Base-by-base conservation (phyloP, 2,888 invertebrate species). In the Xestia rhomboidea region DNA sequence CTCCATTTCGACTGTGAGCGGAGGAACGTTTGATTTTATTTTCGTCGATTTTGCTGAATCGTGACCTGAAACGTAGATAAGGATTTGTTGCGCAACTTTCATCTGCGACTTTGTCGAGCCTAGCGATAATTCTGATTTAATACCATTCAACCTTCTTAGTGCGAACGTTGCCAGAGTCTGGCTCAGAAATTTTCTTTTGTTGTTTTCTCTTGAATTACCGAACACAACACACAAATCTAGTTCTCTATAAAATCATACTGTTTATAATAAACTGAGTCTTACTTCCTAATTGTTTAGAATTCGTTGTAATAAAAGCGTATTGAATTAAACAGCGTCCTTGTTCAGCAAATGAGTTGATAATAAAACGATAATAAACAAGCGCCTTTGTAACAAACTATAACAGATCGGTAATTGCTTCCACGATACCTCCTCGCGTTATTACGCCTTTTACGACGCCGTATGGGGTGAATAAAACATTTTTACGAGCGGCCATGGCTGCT, bases 381-480 rank as follows among this genome's bases (percentile, higher is more conserved):
- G 95, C 95, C 95, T 95, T 96, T 96, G 96, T 96, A 95, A 96
- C 96, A 96, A 96, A 96, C 96, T 96, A 96, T 96, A 96, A 96
- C 96, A 96, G 96, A 96, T 96, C 95, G 93, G 96, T 96, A 96
- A 96, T 96, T 96, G 96, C 96, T 96, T 96, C 95, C 95, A 95
- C 96, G 96, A 96, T 96, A 95, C 96, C 96, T 96, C 93, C 96
- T 95, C 94, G 94, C 96, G 96, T 96, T 96, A 96, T 96, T 96
- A 96, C 96, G 95, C 94, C 96, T 96, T 96, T 96, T 96, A 96
- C 96, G 96, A 96, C 94, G 95, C 95, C 96, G 96, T 96, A 96
- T 96, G 96, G 96, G 96, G 96, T 95, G 96, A 96, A 96, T 96
- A 96, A 96, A 96, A 96, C 96, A 96, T 96, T 96, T 96, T 96